These are phyloP conservation scores for Tragelaphus imberbis DNA, from an alignment of 2,113 vertebrate species.

Conservation along the genomic window DNA sequence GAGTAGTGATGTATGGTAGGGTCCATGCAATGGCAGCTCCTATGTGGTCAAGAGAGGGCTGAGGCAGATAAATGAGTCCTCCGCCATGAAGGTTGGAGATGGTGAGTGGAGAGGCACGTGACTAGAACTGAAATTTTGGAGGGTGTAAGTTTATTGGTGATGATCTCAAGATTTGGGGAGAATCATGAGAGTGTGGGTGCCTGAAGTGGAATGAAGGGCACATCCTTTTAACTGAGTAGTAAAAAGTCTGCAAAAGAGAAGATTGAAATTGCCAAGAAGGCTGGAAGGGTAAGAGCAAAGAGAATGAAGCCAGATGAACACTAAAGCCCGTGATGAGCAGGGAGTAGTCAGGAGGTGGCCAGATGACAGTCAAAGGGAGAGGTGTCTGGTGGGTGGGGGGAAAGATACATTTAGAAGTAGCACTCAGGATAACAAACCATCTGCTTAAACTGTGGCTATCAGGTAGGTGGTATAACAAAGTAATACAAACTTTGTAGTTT, in stretches of 20 bases:
- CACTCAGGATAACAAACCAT: neutral
- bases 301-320: neutral
- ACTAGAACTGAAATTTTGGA: neutral
- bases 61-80: neutral
- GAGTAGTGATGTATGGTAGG: neutral
- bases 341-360: too few species aligned
- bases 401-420: neutral
- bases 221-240: neutral
- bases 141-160: neutral
- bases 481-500: neutral
- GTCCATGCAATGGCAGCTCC: neutral
- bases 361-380: neutral
- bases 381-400: neutral
- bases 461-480: neutral
- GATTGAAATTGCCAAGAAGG: neutral
- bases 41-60: neutral
- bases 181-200: neutral
- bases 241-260: neutral
- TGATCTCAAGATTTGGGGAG: neutral
- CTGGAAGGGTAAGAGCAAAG: neutral
- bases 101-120: neutral
- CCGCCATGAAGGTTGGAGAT: neutral
- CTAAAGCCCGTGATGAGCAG: fast-evolving
- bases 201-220: neutral
- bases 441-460: neutral